Evolutionary conservation across 1,140 invertebrate genomes (phyloP).

Genomic region (Dendrolimus punctatus): DNA sequence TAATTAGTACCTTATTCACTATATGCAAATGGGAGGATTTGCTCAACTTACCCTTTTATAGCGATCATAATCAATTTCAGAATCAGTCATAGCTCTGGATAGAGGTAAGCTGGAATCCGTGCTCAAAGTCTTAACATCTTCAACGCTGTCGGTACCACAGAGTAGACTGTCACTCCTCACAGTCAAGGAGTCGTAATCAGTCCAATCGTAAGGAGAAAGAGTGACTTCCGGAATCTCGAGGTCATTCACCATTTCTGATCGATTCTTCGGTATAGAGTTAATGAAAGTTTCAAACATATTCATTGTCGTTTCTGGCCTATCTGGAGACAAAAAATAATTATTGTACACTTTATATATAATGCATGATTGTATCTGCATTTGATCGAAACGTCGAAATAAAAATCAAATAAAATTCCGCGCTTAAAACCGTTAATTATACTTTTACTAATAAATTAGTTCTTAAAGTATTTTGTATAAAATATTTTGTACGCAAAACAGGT

Average conservation of each 20-base stretch:
- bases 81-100: slow-evolving; percentile 53
- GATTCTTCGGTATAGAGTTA: slow-evolving; percentile 38
- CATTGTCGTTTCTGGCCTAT: slow-evolving; percentile 19
- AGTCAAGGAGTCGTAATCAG: slow-evolving; percentile 21
- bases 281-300: slow-evolving; percentile 45
- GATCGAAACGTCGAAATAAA: no score
- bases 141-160: slow-evolving; percentile 19
- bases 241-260: slow-evolving; percentile 45
- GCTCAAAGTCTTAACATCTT: slow-evolving; percentile 22
- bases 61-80: slow-evolving; percentile 49
- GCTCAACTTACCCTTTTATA: slow-evolving; percentile 36
- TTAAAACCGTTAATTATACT: no score
- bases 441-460: no score
- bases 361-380: no score
- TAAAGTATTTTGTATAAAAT: no score
- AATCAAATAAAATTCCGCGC: no score
- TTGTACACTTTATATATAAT: no score
- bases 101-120: slow-evolving; percentile 45
- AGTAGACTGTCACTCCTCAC: slow-evolving; percentile 26
- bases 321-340: background rate
- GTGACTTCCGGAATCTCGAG: slow-evolving; percentile 44
- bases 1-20: no score
- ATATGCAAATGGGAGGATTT: background rate
- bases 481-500: no score
- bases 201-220: slow-evolving; percentile 33